These are phyloP conservation scores for Nemurella pictetii DNA, from an alignment of 2,888 invertebrate genomes.

Conservation along the genomic window DNA sequence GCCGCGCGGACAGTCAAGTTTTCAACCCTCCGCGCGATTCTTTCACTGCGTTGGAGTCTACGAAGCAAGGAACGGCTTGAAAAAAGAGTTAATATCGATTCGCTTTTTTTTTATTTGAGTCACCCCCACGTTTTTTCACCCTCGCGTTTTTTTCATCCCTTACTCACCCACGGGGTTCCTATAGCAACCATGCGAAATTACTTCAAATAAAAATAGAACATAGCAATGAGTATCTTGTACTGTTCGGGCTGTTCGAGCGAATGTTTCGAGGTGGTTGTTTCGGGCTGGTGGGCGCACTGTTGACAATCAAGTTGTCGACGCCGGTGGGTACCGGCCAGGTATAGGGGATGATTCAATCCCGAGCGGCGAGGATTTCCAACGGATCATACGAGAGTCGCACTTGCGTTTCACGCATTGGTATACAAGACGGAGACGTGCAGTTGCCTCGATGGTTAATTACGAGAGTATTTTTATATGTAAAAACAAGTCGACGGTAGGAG, in stretches of 20 bases:
- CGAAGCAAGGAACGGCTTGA: constrained; percentile 45
- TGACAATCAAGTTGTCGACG: not conserved
- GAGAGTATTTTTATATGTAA: constrained; percentile 34
- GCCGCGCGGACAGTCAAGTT: not conserved
- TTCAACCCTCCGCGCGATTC: constrained; percentile 13
- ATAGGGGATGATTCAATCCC: not conserved
- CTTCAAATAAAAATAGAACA: constrained; percentile 43
- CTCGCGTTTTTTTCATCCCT: constrained; percentile 57
- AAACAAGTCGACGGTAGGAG: constrained; percentile 35
- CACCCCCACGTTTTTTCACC: constrained; percentile 64
- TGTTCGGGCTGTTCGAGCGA: not conserved
- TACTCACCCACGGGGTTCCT: constrained; percentile 56
- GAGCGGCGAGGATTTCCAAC: not conserved
- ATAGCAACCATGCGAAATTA: constrained; percentile 56
- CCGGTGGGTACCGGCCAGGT: no score
- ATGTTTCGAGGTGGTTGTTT: not conserved
- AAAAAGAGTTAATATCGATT: constrained; percentile 72
- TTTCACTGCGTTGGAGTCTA: constrained; percentile 3
- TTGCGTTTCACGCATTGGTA: no score
- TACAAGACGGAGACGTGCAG: no score
- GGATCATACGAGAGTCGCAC: no score
- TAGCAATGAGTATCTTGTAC: constrained; percentile 14
- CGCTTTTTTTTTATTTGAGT: constrained; percentile 67
- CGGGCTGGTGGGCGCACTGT: no score
- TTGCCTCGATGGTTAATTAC: constrained; percentile 39